These are phyloP conservation scores for Moxostoma hubbsi DNA, from an alignment of 2,797 vertebrate genomes.

Conservation along the genomic window DNA sequence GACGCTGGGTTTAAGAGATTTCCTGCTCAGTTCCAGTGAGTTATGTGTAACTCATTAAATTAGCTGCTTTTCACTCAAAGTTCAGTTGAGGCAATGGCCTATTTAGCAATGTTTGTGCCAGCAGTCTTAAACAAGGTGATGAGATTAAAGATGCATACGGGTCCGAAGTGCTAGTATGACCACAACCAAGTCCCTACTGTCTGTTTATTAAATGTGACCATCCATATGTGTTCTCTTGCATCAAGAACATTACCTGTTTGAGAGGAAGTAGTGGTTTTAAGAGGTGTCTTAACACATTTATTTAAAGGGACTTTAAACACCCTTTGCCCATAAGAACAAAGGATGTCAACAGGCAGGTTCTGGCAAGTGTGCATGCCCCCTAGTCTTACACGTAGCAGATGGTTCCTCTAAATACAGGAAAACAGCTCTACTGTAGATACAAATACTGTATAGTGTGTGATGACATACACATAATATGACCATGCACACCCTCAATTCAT, in stretches of 20 bases:
- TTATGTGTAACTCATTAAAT: constrained; percentile 3
- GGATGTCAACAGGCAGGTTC: constrained; percentile 33
- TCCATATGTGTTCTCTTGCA: constrained; percentile 67
- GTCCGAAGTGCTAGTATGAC: constrained; percentile 24
- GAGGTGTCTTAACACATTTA: constrained; percentile 66
- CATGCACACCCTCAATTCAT: constrained; percentile 40
- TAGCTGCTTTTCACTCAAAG: background rate
- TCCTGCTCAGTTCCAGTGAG: background rate
- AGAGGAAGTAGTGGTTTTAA: constrained; percentile 63
- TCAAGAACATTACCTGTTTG: constrained; percentile 63
- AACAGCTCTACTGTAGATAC: constrained; percentile 34
- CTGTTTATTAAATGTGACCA: constrained; percentile 64
- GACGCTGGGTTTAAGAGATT: constrained; percentile 11
- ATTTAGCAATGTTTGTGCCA: background rate
- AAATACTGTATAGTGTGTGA: constrained; percentile 27
- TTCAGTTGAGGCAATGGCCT: constrained; percentile 1
- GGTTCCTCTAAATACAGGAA: constrained; percentile 36
- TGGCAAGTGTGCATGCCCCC: constrained; percentile 24
- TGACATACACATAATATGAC: constrained; percentile 40
- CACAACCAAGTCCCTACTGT: constrained; percentile 50
- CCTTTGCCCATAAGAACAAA: constrained; percentile 34
- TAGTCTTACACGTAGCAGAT: constrained; percentile 19
- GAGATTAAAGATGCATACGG: constrained; percentile 2
- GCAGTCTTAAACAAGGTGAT: constrained; percentile 9
- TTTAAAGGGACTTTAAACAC: constrained; percentile 36